These are phyloP conservation scores for Candidula unifasciata DNA, from an alignment of 2,888 invertebrate species.

Conservation along the genomic window DNA sequence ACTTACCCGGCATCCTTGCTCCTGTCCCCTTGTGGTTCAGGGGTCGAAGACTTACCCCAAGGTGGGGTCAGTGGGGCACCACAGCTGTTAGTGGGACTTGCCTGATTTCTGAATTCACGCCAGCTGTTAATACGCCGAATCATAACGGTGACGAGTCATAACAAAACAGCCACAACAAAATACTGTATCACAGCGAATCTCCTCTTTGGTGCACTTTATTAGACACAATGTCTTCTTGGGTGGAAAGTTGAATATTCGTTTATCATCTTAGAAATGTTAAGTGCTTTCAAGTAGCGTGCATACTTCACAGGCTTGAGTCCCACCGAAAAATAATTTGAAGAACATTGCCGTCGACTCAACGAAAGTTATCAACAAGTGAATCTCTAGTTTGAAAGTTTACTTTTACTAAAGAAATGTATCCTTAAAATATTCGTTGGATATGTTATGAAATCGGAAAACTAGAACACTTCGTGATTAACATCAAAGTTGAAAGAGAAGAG, in stretches of 20 bases:
- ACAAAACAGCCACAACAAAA: slow-evolving; percentile 5
- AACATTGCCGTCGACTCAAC: no score
- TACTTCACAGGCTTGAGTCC: no score
- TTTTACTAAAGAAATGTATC: no score
- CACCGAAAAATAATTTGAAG: no score
- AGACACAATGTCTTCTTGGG: neutral
- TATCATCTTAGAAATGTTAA: neutral
- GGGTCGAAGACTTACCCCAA: slow-evolving; percentile 26
- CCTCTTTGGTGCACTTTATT: neutral
- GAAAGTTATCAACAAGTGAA: no score
- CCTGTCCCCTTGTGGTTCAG: slow-evolving; percentile 16
- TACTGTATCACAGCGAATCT: neutral
- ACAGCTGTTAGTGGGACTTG: slow-evolving; percentile 36
- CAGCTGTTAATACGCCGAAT: slow-evolving; percentile 56
- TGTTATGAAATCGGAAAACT: no score
- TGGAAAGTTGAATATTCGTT: no score
- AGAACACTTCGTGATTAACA: no score
- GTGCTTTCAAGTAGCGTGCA: no score
- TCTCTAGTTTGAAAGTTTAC: no score
- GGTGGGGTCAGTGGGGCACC: slow-evolving; percentile 49
- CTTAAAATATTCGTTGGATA: no score
- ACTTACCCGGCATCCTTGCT: slow-evolving; percentile 41
- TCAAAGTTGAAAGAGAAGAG: no score
- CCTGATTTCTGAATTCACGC: slow-evolving; percentile 49
- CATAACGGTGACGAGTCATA: slow-evolving; percentile 53